Base-by-base conservation (phyloP, 2,113 vertebrate genomes). In the Anser cygnoides region DNA sequence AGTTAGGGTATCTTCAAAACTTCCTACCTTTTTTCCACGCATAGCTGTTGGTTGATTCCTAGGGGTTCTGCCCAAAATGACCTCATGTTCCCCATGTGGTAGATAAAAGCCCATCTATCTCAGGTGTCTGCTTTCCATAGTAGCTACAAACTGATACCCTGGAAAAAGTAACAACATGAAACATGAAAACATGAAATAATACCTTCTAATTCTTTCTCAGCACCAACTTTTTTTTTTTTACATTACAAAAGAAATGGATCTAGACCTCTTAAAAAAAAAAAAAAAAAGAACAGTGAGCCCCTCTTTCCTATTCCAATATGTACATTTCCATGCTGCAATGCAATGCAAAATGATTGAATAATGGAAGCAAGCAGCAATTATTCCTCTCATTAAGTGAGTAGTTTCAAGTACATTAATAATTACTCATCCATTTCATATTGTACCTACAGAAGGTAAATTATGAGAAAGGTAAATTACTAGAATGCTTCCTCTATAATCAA, bases 341-440 rank as follows among this genome's bases (percentile, higher is more conserved):
- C 14, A 68, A 61, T 59, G 57, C 15, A 89, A 86, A 94, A 65
- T 71, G 43, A 78, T 26, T 87, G 85, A 93, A 13, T 3, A 93
- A 84, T 52, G 22, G 77, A 89, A 97, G 21, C 43, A 57, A 89
- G 22, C 6, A 90, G 39, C 85, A 94, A 96, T 92, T 96, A 93
- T 49, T 96, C 44, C 8, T 83, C 77, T 87, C 59, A 25, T 84
- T 89, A 96, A 91, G 91, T 57, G 14, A 92, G 72, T 87, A 90
- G 62, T 78, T 89, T 21, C 21, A 79, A 94, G 82, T 82, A 78
- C 54, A 93, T 97, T 87, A 97, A 93, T 92, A 95, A 96, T 93
- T 97, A 91, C 90, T 89, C 63, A 91, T 33, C 90, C 76, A 67
- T 95, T 97, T 94, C 66, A 89, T 87, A 90, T 91, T 94, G 92